Evolutionary conservation across 2,888 invertebrate genomes (phyloP).

Genomic region (Drosophila glabriapex): DNA sequence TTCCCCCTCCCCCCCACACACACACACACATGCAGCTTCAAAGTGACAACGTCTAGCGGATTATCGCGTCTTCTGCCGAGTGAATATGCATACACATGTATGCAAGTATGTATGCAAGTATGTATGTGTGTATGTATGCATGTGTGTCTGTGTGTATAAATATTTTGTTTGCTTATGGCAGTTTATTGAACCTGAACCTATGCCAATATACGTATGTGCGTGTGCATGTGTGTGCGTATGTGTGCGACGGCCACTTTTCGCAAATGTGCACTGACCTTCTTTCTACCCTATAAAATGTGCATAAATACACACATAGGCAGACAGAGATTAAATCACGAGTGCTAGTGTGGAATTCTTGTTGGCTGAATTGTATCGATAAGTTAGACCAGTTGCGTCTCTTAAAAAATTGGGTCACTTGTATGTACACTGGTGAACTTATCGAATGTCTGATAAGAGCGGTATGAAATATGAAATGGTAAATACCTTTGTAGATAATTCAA

Average conservation of each 20-base stretch:
- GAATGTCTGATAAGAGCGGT: slow-evolving; percentile 22
- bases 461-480: neutral
- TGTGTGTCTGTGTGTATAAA: neutral
- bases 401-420: slow-evolving; percentile 12
- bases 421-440: neutral
- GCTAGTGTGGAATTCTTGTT: neutral
- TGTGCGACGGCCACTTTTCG: neutral
- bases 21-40: neutral
- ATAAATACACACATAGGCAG: neutral
- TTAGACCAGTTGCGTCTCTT: neutral
- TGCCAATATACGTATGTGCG: slow-evolving; percentile 37
- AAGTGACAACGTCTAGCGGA: neutral
- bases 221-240: neutral
- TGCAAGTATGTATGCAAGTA: too few relatives aligned
- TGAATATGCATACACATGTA: too few relatives aligned
- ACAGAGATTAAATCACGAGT: neutral
- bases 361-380: neutral
- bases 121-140: neutral
- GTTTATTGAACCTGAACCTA: slow-evolving; percentile 72
- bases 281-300: slow-evolving; percentile 3
- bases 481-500: neutral
- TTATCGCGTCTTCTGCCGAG: slow-evolving; percentile 17
- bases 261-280: neutral
- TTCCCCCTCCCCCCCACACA: neutral
- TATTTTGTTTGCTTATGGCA: slow-evolving; percentile 38